Percentiles rank a stretch among this genome's conserved stretches.
These are phyloP conservation scores for Crossocerus cetratus DNA, from an alignment of 2,888 invertebrate genomes.

Conservation along the genomic window DNA sequence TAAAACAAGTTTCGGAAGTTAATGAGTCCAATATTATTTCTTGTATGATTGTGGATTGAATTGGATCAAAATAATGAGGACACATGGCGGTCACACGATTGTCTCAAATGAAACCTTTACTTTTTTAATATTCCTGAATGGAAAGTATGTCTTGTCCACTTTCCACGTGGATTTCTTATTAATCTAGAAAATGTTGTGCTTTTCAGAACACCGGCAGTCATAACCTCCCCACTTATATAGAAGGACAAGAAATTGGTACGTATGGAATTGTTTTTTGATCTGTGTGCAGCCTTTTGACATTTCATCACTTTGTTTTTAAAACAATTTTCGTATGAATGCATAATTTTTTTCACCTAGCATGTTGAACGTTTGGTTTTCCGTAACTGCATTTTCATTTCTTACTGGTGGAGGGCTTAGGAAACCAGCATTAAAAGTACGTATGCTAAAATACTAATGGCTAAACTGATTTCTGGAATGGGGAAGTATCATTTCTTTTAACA, in stretches of 20 bases:
- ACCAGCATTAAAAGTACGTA: constrained; percentile 1
- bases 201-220: neutral
- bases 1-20: too few relatives aligned
- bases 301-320: neutral
- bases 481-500: neutral
- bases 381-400: too few relatives aligned
- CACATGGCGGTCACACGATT: too few relatives aligned
- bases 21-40: too few relatives aligned
- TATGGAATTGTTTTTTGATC: constrained; percentile 1
- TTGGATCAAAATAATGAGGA: too few relatives aligned
- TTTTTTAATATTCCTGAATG: too few relatives aligned
- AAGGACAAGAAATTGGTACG: constrained; percentile 11
- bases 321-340: constrained; percentile 3
- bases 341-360: neutral
- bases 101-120: too few relatives aligned
- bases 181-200: neutral
- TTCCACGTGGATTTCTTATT: too few relatives aligned
- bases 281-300: neutral
- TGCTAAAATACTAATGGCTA: neutral
- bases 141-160: too few relatives aligned
- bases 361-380: neutral
- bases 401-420: neutral
- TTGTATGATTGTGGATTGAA: too few relatives aligned
- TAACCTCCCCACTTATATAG: neutral
- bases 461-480: constrained; percentile 8